phyloP scores from a whole-genome alignment of 2,797 vertebrate genomes.

The Phrynocephalus forsythii region DNA sequence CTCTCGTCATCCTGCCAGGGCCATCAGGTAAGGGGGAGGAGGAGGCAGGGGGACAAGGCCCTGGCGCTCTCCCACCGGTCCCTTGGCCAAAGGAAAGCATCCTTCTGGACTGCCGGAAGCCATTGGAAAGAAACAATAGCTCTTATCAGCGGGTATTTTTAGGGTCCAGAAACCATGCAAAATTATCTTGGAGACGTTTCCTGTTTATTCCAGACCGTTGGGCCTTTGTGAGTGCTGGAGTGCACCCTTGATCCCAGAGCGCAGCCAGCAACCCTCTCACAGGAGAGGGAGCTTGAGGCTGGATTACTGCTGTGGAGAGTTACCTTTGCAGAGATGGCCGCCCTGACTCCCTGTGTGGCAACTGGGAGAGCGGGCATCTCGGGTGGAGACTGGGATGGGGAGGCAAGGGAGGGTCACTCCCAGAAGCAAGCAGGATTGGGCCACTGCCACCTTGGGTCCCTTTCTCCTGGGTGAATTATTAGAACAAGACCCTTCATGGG shows the following conservation, averaged over 20 bases:
- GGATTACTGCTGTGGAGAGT: neutral
- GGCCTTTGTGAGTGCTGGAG: conserved; percentile 65
- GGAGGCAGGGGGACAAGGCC: conserved; percentile 20
- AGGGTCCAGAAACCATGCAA: conserved; percentile 73
- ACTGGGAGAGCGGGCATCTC: no score
- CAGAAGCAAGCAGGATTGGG: no score
- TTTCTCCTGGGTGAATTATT: no score
- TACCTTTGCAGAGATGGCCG: neutral
- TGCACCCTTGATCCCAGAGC: conserved; percentile 64
- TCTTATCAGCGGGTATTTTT: conserved; percentile 82
- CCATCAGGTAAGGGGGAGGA: neutral
- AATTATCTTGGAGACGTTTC: conserved; percentile 80
- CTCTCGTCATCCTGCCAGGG: neutral
- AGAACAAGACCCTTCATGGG: no score
- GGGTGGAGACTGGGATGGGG: no score
- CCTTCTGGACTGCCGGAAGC: conserved; percentile 64
- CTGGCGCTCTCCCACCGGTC: conserved; percentile 19
- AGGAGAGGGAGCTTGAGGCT: no score
- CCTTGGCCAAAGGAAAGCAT: conserved; percentile 64
- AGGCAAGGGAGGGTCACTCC: no score
- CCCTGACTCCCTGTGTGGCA: neutral
- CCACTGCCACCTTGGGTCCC: no score
- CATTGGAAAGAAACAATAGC: conserved; percentile 79
- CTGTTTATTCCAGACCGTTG: conserved; percentile 79
- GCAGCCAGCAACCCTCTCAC: no score